Evolutionary conservation across 2,888 invertebrate genomes (phyloP), one percentile per base, ranked within the genome.

Genomic region (Agriopis aurantiaria): DNA sequence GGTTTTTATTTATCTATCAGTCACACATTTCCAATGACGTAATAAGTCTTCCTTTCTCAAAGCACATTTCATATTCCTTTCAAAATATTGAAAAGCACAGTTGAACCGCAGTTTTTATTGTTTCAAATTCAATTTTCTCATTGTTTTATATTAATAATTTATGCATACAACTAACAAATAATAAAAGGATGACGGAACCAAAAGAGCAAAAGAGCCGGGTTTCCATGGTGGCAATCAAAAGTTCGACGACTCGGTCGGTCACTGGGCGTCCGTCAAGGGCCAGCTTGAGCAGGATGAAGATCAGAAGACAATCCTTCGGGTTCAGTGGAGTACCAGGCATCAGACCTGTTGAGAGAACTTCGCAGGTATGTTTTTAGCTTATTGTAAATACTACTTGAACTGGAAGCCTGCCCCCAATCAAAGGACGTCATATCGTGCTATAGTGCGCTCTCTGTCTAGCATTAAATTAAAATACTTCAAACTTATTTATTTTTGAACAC

Each of bases 271-370:
- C n/a, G 3, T 56, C 56, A 0, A 56, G 8, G 9, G 12, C 23
- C 23, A 58, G 58, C 12, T 75, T 85, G 66, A 92, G 92, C 43
- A 82, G 92, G 14, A 10, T 91, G 56, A 87, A 70, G 63, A 45
- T 91, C n/a, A 80, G 92, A 4, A 85, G 69, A 67, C 75, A 68
- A 0, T 91, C 92, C 0, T 91, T 78, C 71, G 93, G 93, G 0
- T 93, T 91, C 48, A 8, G 79, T 11, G 83, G 85, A 9, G 82
- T 92, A 0, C 78, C 89, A 11, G 91, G 92, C 0, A 80, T 93
- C 46, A 84, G 84, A 58, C 85, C 87, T 0, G 65, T 85, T 0
- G 90, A 90, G 60, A 85, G 88, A 65, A 81, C 85, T 17, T 92
- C 92, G 6, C 87, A 88, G 84, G 91, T 90, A 6, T 41, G 45